Evolutionary conservation across 23 tunicate genomes (phyloP).

Genomic region (Phallusia fumigata): DNA sequence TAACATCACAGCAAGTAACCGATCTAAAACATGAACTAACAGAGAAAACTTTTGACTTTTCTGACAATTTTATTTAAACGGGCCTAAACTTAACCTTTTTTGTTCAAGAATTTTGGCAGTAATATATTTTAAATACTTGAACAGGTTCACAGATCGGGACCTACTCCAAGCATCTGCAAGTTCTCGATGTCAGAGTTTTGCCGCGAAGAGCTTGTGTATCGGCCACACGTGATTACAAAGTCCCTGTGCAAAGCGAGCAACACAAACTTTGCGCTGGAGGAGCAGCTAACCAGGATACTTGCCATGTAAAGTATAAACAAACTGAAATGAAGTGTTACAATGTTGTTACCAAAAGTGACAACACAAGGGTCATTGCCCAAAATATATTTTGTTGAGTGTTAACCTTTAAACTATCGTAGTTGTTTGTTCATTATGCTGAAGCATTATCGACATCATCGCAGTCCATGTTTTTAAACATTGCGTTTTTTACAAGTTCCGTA

Average conservation of each 20-base stretch:
- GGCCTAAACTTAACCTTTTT: too few relatives aligned
- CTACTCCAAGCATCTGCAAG: neutral
- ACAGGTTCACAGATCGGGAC: neutral
- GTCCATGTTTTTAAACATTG: neutral
- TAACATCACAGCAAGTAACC: too few relatives aligned
- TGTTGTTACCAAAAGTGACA: neutral
- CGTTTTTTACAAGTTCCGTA: too few relatives aligned
- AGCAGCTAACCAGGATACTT: neutral
- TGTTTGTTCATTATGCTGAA: too few relatives aligned
- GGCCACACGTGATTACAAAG: neutral
- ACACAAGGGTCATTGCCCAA: too few relatives aligned
- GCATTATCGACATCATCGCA: too few relatives aligned
- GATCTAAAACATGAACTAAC: too few relatives aligned
- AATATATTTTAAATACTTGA: neutral
- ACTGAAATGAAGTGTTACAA: neutral
- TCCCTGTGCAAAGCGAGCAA: neutral
- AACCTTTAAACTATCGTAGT: too few relatives aligned
- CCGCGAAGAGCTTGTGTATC: neutral
- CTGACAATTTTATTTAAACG: too few relatives aligned
- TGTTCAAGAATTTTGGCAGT: too few relatives aligned
- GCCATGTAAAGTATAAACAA: neutral
- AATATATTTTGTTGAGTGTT: too few relatives aligned
- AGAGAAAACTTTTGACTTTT: too few relatives aligned
- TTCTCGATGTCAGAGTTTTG: neutral
- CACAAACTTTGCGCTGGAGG: neutral